Evolutionary conservation across 2,888 invertebrate genomes (phyloP), one percentile per base, ranked within the genome.

Genomic region (Minunthozetes semirufus): DNA sequence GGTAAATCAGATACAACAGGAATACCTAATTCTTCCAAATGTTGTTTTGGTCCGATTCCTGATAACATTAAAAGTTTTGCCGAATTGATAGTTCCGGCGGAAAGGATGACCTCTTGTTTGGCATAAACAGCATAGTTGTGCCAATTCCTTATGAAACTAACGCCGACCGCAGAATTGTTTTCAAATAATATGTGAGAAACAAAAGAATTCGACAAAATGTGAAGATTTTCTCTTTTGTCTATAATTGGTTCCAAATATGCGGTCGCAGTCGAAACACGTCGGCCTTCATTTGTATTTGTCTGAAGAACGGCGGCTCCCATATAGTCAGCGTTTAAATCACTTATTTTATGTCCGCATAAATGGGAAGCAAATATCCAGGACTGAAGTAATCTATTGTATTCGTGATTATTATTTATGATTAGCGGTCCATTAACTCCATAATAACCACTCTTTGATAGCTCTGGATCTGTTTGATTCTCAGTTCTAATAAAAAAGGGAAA

Each of bases 51-150:
- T 0, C 94, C 94, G 13, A 96, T 87, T 0, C 96, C 97, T 11
- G 94, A 94, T 0, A 98, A 83, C 93, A 96, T 93, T 56, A 98
- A 83, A 0, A 98, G 81, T 81, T 98, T 97, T 0, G 98, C 93
- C 0, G 95, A 91, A 81, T 95, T 95, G 0, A 99, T 87, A 0
- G 96, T 88, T 0, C 98, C 97, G 0, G 90, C 94, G 0, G 93
- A 92, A 1, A 97, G 81, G 66, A 97, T 90, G 0, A 97, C 90
- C 82, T 94, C 94, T 81, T 90, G 93, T 50, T 86, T 87, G 0
- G 93, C 92, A 75, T 89, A 84, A 1, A 92, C 88, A 70, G 89
- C 86, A 80, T 89, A 88, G 0, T 89, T 81, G 83, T 88, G 88
- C 68, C 89, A 88, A 72, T 90, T 88, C 66, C 90, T 86, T 1